Evolutionary conservation across 2,113 vertebrate species (phyloP), one percentile per base, ranked within the genome.

Genomic region (Catharus fuscescens): DNA sequence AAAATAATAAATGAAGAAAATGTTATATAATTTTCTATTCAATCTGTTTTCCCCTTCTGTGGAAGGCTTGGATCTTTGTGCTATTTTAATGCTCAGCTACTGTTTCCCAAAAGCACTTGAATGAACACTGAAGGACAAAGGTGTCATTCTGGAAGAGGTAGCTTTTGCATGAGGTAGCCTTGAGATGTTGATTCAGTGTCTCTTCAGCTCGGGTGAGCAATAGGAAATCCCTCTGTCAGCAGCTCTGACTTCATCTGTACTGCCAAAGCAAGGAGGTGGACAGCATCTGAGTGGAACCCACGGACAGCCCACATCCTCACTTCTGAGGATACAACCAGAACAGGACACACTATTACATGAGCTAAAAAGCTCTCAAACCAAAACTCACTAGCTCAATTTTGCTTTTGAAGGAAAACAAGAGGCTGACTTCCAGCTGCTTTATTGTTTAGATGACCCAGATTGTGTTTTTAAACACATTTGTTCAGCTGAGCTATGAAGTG

Each of bases 131-230:
- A 95, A 98, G 95, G 96, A 97, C 96, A 97, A 97, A 98, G 48
- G 84, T 82, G 92, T 95, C 62, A 1, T 34, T 92, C 65, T 88
- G 73, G 97, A 97, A 93, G 94, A 48, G 10, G 0, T 31, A 87
- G 65, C 72, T 77, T 80, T 79, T 72, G 86, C 78, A 40, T 1
- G 6, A 93, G 62, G 54, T 76, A 85, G 83, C 81, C 60, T 18
- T 4, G 73, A 84, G 76, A 94, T 78, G 54, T 90, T 96, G 96
- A 97, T 94, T 98, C 95, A 95, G 92, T 96, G 88, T 96, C 96
- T 98, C 89, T 80, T 89, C 57, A 93, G 85, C 91, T 91, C 85
- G 80, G 69, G 59, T 29, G 40, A 92, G 53, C 23, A 65, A 86
- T n/a, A 79, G 61, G 48, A 95, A 76, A 48, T 14, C 8, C 60